Evolutionary conservation across 2,797 vertebrate genomes (phyloP), one percentile per base, ranked within the genome.

Genomic region (Pseudochaenichthys georgianus): DNA sequence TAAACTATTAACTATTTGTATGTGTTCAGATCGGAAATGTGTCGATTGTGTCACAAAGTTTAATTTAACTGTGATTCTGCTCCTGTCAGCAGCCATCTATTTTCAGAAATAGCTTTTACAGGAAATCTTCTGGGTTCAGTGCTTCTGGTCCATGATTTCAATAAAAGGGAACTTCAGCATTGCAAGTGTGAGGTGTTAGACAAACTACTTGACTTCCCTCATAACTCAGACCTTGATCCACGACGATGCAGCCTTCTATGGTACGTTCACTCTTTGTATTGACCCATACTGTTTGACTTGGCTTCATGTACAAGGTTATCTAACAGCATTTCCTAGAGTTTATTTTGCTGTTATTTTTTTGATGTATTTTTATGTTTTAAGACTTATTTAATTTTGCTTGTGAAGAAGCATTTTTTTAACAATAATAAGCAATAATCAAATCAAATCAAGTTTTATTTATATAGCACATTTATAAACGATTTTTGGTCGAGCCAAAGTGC

Each of bases 131-230:
- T 67, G 28, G 12, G 78, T 86, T 85, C 68, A 46, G 58, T 38
- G 13, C 15, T 74, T 81, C 70, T 76, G 48, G 87, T 91, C 70
- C 84, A 86, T 50, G 34, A 81, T 91, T 90, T 87, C 69, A 77
- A 10, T 51, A 86, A 91, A 89, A 74, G 73, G 93, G 92, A 94
- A 90, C 75, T 89, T 67, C 13, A 43, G 43, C 4, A 16, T 85
- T 79, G 54, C 41, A n/a, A 63, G 31, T 38, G 7, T 58, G 28
- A 52, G 16, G 1, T 19, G 8, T 55, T 43, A 7, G 53, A 62
- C 38, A 13, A 64, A 57, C 48, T 61, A 1, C 52, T 59, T 53
- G 57, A 75, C 69, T 77, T 73, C 57, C 45, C 51, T 69, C 4
- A 34, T 2, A 0, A 19, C 41, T 19, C 45, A 70, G 66, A 84